Conservation (phyloP, 1,140 invertebrate genomes). For the Epicauta chinensis region DNA sequence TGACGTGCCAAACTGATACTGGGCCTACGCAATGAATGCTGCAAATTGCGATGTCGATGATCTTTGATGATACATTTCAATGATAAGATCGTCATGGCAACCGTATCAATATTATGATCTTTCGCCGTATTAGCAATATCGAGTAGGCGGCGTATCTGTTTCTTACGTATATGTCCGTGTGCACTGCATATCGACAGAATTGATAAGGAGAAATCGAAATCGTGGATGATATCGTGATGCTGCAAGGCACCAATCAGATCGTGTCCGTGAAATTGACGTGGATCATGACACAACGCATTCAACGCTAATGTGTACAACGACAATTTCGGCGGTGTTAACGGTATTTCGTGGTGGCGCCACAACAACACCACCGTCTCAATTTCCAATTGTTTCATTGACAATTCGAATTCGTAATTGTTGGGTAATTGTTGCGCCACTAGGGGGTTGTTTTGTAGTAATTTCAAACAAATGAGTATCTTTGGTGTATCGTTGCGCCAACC, state of each 20-base stretch:
- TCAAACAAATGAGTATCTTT: conserved; percentile 58
- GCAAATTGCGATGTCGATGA: conserved; percentile 69
- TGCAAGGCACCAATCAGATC: conserved; percentile 57
- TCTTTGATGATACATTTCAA: conserved; percentile 79
- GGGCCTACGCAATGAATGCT: conserved; percentile 68
- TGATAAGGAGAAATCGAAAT: conserved; percentile 62
- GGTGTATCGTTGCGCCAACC: conserved; percentile 75
- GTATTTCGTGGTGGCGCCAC: conserved; percentile 66
- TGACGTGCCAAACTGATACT: conserved; percentile 65
- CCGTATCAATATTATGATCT: conserved; percentile 72
- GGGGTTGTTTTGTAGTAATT: conserved; percentile 44
- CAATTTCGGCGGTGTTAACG: conserved; percentile 64
- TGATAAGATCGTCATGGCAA: conserved; percentile 76
- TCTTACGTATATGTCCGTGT: conserved; percentile 71
- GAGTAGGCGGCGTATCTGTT: conserved; percentile 66
- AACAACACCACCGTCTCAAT: conserved; percentile 73
- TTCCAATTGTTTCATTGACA: conserved; percentile 76
- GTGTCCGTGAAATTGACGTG: conserved; percentile 73
- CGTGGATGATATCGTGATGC: conserved; percentile 51
- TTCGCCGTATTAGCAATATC: conserved; percentile 71
- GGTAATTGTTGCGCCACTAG: conserved; percentile 46
- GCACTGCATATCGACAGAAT: conserved; percentile 67
- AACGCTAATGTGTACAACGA: conserved; percentile 69
- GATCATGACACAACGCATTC: conserved; percentile 72
- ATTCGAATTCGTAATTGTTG: conserved; percentile 64